Evolutionary conservation across 2,797 vertebrate genomes (phyloP).

Genomic region (Enteromius fasciolatus): DNA sequence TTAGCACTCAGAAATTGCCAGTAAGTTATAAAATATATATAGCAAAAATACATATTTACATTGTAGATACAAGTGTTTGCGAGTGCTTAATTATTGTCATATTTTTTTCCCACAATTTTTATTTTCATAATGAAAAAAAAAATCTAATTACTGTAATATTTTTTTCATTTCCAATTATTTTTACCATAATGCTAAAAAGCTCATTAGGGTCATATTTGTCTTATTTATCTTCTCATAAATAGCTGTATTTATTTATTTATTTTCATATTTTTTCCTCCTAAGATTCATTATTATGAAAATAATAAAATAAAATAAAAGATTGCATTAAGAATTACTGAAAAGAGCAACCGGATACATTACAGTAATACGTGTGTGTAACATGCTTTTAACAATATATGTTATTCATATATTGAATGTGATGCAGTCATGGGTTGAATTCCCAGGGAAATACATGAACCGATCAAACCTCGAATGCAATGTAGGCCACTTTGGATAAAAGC

Average conservation of each 20-base stretch:
- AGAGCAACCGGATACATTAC: not conserved
- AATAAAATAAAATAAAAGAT: not conserved
- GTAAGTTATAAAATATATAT: not conserved
- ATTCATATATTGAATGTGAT: not conserved
- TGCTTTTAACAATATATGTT: not conserved
- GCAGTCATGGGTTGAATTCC: not conserved
- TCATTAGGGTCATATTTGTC: not conserved
- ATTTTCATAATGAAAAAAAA: not conserved
- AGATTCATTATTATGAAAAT: not conserved
- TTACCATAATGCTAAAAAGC: not conserved
- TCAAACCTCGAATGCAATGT: not conserved
- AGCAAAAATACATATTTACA: not conserved
- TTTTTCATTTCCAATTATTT: not conserved
- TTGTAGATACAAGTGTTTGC: not conserved
- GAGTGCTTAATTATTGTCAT: not conserved
- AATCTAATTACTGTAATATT: not conserved
- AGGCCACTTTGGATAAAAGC: not conserved
- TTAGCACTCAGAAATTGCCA: not conserved
- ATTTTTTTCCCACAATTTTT: no score
- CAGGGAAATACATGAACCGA: not conserved
- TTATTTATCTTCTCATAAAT: not conserved
- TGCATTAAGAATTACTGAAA: not conserved
- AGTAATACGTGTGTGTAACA: not conserved
- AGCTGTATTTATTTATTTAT: not conserved
- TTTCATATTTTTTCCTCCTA: no score